Evolutionary conservation across 2,888 invertebrate genomes (phyloP).

Genomic region (Hirtodrosophila histrioides): DNA sequence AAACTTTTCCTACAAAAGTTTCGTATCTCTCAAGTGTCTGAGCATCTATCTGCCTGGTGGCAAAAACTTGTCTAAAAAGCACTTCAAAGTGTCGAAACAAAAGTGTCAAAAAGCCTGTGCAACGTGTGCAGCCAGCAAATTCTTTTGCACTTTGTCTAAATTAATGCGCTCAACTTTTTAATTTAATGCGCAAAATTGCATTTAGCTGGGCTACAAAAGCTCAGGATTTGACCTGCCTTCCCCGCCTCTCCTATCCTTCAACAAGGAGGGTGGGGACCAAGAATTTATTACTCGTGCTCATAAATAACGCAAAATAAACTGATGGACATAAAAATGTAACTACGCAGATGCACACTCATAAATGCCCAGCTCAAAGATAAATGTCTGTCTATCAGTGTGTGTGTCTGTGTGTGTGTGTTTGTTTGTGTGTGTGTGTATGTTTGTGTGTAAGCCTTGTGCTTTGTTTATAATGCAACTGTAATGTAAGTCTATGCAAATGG

Average conservation of each 20-base stretch:
- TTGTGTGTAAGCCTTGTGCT: slow-evolving; percentile 7
- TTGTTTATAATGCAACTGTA: slow-evolving; percentile 75
- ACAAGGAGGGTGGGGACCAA: neutral
- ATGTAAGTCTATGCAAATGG: slow-evolving; percentile 70
- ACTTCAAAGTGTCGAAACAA: slow-evolving; percentile 79
- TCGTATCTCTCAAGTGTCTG: slow-evolving; percentile 53
- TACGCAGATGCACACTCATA: slow-evolving; percentile 44
- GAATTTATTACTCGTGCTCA: slow-evolving; percentile 68
- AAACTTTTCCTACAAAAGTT: slow-evolving; percentile 58
- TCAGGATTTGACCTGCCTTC: slow-evolving; percentile 1
- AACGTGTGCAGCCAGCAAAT: slow-evolving; percentile 39
- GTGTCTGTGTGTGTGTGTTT: slow-evolving; percentile 27
- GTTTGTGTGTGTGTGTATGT: slow-evolving; percentile 6
- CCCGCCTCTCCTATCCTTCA: too few species aligned
- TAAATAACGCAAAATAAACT: slow-evolving; percentile 63
- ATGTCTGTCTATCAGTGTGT: slow-evolving; percentile 30
- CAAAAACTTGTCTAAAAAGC: slow-evolving; percentile 55
- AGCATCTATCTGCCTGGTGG: slow-evolving; percentile 30
- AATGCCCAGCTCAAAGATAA: slow-evolving; percentile 54
- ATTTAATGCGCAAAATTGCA: slow-evolving; percentile 70
- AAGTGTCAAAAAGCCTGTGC: slow-evolving; percentile 74
- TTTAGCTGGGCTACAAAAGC: slow-evolving; percentile 43
- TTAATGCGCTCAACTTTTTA: slow-evolving; percentile 58
- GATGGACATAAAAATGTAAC: slow-evolving; percentile 61
- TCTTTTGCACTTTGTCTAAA: slow-evolving; percentile 55